Evolutionary conservation across 2,888 invertebrate genomes (phyloP), one percentile per base, ranked within the genome.

Genomic region (Aphidoletes aphidimyza): DNA sequence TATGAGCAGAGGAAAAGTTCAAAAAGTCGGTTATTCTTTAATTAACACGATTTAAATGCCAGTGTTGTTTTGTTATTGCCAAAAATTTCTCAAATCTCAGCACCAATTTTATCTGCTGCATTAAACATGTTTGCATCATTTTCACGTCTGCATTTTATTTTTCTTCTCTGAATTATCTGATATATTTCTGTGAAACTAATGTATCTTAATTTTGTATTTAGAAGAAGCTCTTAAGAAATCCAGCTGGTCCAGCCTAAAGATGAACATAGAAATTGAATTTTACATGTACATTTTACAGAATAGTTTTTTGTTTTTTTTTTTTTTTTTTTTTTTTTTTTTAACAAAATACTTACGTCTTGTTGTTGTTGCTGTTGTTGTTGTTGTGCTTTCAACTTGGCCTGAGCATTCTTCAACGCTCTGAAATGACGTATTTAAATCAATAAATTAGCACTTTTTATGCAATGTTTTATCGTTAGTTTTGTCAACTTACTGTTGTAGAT

Each of bases 141-240:
- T 30, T 14, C 26, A 22, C 5, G 54, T n/a, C 19, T 22, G n/a
- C 8, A 6, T 54, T 54, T 1, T 3, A 54, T 54, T 26, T 3
- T 30, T 69, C 42, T 42, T 42, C 14, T 14, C 42, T 9, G 14
- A 42, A 30, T 69, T 69, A 30, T 69, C 14, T 14, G 30, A 54
- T 54, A 0, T 69, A 9, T 34, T 30, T 30, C 34, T 69, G 2
- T 30, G 30, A n/a, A 69, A 14, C 2, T 14, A 42, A 9, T 42
- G 42, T 42, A 14, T 22, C 22, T 22, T n/a, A 30, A 3, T 26
- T 69, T 36, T 49, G 9, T 5, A 86, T 88, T 95, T 96, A 96
- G 94, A 96, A 96, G 93, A 96, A 96, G 94, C 96, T 96, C 93
- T 96, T 96, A 91, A 96, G 94, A 94, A 96, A 96, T 92, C 96